Evolutionary conservation across 1,140 invertebrate genomes (phyloP), one percentile per base, ranked within the genome.

Genomic region (Drosophila carrolli): DNA sequence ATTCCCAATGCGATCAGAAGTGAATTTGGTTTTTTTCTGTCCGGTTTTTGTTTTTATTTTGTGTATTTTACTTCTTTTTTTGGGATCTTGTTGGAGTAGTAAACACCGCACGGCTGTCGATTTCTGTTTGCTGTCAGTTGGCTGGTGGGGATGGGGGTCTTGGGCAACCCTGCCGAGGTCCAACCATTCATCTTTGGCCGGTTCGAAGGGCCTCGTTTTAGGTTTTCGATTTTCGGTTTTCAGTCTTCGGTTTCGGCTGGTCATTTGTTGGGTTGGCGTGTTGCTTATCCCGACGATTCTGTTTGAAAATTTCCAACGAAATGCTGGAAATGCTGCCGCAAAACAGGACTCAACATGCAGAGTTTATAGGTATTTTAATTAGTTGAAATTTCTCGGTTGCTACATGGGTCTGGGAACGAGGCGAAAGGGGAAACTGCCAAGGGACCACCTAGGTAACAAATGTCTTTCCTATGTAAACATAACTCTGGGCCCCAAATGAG

Each of bases 351-450:
- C 76, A 70, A 67, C 78, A 85, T 81, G 76, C 62, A 59, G 62
- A 56, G 58, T 86, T 83, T 89, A 89, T 89, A 84, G 84, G 73
- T 78, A 88, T 88, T 88, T 88, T 88, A 88, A 88, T 88, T 88
- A 88, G 83, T 80, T 74, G 66, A 88, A 84, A 84, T 63, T 74
- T 72, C 76, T 57, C 38, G 44, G 7, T n/a, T 19, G 40, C 40
- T 57, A 23, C 54, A 56, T 58, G 16, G 53, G 51, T 40, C 51
- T 40, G 53, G 63, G 66, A 67, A 71, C 2, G 16, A 8, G 38
- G 14, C 29, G 43, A 44, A 44, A 23, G 13, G 47, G 16, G 27
- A n/a, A n/a, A 2, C 11, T 3, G 8, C 6, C 6, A 41, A 47
- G 70, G 46, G 83, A 82, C 70, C 78, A 86, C 82, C 78, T 78